These are phyloP conservation scores for Acanthosepion lycidas DNA, from an alignment of 2,888 invertebrate species.

Conservation along the genomic window DNA sequence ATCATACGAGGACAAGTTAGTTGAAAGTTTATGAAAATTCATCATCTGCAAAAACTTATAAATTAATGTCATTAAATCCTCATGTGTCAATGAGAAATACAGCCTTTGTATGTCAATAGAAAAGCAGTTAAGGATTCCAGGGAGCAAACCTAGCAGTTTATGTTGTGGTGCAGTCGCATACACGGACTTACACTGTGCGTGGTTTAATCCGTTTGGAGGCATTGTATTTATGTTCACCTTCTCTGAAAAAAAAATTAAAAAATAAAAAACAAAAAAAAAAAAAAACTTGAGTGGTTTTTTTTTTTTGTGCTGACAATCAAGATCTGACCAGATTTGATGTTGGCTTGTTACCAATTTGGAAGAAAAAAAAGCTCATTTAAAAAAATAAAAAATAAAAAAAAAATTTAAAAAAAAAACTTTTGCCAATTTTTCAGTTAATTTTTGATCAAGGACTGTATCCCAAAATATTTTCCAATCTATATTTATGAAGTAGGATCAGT, in stretches of 20 bases:
- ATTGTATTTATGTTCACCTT: not conserved
- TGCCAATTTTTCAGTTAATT: too few species aligned
- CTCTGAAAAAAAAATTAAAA: constrained; percentile 34
- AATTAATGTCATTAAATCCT: constrained; percentile 12
- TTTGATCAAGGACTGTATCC: too few species aligned
- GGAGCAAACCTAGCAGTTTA: not conserved
- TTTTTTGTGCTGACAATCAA: not conserved
- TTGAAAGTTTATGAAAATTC: too few species aligned
- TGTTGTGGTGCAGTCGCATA: not conserved
- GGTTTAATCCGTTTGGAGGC: constrained; percentile 38
- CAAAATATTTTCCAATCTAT: too few species aligned
- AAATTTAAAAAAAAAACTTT: too few species aligned
- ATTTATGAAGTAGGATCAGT: too few species aligned
- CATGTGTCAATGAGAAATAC: not conserved
- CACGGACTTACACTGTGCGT: constrained; percentile 34
- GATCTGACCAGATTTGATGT: not conserved
- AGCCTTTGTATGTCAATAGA: not conserved
- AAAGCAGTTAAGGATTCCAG: not conserved
- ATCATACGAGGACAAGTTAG: too few species aligned
- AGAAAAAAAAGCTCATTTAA: not conserved
- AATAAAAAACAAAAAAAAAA: not conserved
- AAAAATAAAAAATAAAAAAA: too few species aligned
- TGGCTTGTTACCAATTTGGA: not conserved
- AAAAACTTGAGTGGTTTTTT: not conserved
- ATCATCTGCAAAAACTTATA: not conserved